phyloP scores from a whole-genome alignment of 2,113 vertebrate species.

The Chaetops frenatus region DNA sequence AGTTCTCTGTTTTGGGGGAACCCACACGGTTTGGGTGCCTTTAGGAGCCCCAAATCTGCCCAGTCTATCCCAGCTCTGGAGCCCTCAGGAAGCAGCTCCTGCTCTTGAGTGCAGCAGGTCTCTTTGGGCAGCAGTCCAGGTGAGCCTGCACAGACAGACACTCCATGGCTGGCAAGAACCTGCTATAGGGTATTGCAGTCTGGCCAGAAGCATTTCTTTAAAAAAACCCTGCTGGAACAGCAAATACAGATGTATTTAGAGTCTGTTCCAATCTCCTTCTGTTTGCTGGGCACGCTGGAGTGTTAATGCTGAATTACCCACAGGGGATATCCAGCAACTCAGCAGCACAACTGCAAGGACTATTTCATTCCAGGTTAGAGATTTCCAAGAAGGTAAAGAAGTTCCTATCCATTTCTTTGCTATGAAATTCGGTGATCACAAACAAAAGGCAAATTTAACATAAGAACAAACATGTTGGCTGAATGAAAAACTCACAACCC shows the following conservation, averaged over 20 bases:
- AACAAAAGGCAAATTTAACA: not conserved
- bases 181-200: not conserved
- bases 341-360: not conserved
- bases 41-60: not conserved
- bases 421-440: not conserved
- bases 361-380: not conserved
- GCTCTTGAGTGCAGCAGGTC: not conserved
- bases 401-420: not conserved
- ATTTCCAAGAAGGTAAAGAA: not conserved
- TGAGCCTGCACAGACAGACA: not conserved
- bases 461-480: not conserved
- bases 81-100: not conserved
- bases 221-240: constrained; percentile 18
- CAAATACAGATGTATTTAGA: not conserved
- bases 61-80: not conserved
- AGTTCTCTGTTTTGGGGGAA: not conserved
- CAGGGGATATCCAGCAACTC: not conserved
- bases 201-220: not conserved
- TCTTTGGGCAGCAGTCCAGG: not conserved
- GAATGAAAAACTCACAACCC: not conserved
- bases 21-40: not conserved
- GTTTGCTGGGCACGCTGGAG: fast-evolving
- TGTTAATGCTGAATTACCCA: not conserved
- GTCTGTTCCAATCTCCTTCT: not conserved
- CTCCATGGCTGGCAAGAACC: not conserved